phyloP scores from a whole-genome alignment of 2,888 invertebrate genomes.

The Eupithecia centaureata region DNA sequence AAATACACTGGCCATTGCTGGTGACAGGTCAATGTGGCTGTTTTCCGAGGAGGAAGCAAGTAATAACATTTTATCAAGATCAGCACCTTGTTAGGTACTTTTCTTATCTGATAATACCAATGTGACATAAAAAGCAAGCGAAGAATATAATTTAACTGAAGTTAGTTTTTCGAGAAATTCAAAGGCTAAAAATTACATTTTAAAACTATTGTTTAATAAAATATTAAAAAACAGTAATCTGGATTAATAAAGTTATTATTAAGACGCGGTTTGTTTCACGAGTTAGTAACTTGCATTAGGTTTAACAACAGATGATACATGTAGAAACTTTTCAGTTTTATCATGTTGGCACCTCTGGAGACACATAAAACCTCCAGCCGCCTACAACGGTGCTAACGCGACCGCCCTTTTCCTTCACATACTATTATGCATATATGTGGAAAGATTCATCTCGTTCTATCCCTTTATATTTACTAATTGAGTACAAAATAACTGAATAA shows the following conservation, averaged over 20 bases:
- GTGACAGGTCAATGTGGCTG: background rate
- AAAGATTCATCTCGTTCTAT: no score
- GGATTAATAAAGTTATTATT: background rate
- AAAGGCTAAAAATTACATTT: background rate
- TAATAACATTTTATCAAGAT: background rate
- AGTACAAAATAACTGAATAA: no score
- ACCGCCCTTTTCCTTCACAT: no score
- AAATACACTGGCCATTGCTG: background rate
- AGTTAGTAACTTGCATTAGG: slow-evolving; percentile 40
- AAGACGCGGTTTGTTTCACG: slow-evolving; percentile 34
- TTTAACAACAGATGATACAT: slow-evolving; percentile 32
- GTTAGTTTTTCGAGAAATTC: background rate
- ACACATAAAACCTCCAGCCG: background rate
- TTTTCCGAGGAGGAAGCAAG: background rate
- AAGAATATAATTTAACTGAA: background rate
- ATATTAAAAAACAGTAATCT: background rate
- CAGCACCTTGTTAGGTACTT: background rate
- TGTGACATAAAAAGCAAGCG: background rate
- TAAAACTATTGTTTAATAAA: background rate
- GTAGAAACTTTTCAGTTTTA: slow-evolving; percentile 16
- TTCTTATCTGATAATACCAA: background rate
- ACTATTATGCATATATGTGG: no score
- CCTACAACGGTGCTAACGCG: no score
- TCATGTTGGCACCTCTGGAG: slow-evolving; percentile 2
- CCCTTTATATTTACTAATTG: no score